A percentile compares a stretch with the other conserved stretches of the same genome.
Conservation (phyloP, 2,888 invertebrate species). For the Homarus gammarus region DNA sequence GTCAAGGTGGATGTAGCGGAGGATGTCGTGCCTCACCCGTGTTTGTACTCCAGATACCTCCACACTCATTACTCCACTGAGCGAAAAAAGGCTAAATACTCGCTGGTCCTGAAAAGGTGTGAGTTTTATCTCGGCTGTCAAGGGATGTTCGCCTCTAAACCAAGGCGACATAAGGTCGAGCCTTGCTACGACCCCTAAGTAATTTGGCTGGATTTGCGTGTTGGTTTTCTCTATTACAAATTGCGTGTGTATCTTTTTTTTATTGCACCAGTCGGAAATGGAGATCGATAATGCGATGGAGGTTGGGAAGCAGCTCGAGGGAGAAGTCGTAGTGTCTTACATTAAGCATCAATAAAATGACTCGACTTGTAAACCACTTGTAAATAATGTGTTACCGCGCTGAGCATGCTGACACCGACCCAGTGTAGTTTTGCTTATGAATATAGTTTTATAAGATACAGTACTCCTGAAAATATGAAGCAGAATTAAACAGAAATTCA, state of each 20-base stretch:
- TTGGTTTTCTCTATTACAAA: not conserved
- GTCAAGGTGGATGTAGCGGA: not conserved
- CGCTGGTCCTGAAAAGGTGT: not conserved
- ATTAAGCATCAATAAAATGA: no score
- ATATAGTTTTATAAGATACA: no score
- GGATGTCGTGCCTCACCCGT: not conserved
- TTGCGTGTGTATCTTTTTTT: not conserved
- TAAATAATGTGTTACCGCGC: no score
- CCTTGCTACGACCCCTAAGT: not conserved
- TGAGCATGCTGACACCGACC: no score
- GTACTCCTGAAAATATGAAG: no score
- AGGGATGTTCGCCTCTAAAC: not conserved
- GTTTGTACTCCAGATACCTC: not conserved
- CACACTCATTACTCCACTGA: constrained; percentile 1
- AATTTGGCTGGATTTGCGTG: not conserved
- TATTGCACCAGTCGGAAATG: not conserved
- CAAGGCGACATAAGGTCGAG: not conserved
- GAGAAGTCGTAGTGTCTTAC: no score
- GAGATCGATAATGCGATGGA: not conserved
- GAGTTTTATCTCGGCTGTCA: not conserved
- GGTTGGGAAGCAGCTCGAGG: no score
- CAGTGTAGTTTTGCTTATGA: no score
- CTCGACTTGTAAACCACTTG: no score
- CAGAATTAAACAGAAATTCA: no score
- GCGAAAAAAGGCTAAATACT: not conserved